A percentile compares a stretch with the other conserved stretches of the same genome.
phyloP scores from a whole-genome alignment of 2,113 vertebrate genomes.

The Nanorana parkeri region DNA sequence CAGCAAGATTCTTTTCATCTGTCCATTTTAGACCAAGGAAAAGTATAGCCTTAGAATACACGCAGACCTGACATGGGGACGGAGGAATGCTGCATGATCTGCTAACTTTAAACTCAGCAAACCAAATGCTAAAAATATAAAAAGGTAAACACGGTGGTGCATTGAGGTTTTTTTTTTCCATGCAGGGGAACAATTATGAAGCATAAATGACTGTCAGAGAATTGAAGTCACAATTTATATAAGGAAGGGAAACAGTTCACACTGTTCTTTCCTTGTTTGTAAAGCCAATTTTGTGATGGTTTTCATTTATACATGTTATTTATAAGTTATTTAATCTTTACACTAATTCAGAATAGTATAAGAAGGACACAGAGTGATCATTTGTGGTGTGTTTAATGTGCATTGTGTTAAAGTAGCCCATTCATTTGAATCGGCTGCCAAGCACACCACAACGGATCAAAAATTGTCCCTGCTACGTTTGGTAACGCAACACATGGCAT shows the following conservation, averaged over 20 bases:
- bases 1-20: slow-evolving; percentile 43
- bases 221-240: not conserved
- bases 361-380: too few relatives aligned
- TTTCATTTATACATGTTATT: not conserved
- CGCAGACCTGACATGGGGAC: slow-evolving; percentile 19
- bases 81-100: slow-evolving; percentile 48
- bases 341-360: too few relatives aligned
- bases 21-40: slow-evolving; percentile 40
- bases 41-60: slow-evolving; percentile 36
- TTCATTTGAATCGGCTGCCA: too few relatives aligned
- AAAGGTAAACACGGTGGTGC: slow-evolving; percentile 22
- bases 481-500: too few relatives aligned
- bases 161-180: slow-evolving; percentile 10
- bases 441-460: too few relatives aligned
- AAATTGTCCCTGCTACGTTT: too few relatives aligned
- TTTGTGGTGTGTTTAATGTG: too few relatives aligned
- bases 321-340: not conserved
- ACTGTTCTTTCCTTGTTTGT: not conserved
- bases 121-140: slow-evolving; percentile 50
- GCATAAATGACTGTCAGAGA: not conserved
- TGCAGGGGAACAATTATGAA: too few relatives aligned
- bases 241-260: not conserved
- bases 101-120: slow-evolving; percentile 45
- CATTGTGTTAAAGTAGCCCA: too few relatives aligned
- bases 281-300: not conserved